Conservation (phyloP, 2,113 vertebrate species). For the Vimba vimba region DNA sequence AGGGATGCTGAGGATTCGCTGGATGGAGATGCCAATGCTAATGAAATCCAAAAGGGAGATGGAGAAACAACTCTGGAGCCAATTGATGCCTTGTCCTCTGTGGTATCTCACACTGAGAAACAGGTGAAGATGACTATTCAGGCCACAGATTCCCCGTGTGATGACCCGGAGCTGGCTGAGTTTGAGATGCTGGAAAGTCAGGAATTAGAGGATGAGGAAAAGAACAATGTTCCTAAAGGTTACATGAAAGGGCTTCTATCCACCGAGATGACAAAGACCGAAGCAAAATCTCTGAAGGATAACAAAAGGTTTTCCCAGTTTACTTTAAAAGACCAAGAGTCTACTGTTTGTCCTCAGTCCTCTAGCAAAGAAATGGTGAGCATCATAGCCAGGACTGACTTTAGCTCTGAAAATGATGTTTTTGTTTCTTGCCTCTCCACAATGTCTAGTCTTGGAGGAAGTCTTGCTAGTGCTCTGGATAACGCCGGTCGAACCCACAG, state of each 20-base stretch:
- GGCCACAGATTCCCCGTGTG: conserved; percentile 75
- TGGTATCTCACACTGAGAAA: conserved; percentile 57
- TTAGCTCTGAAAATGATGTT: conserved; percentile 74
- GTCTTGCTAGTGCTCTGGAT: conserved; percentile 65
- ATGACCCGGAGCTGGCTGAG: conserved; percentile 78
- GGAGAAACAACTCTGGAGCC: conserved; percentile 50
- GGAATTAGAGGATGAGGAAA: conserved; percentile 74
- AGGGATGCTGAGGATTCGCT: conserved; percentile 50
- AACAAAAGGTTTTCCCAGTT: conserved; percentile 47
- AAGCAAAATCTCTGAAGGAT: conserved; percentile 5
- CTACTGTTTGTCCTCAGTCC: conserved; percentile 33
- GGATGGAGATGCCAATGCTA: conserved; percentile 75
- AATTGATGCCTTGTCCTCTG: conserved; percentile 42
- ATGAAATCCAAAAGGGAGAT: conserved; percentile 66
- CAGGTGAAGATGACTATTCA: conserved; percentile 73
- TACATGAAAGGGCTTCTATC: neutral
- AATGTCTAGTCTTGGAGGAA: conserved; percentile 65
- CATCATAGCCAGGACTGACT: conserved; percentile 57
- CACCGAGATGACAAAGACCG: neutral
- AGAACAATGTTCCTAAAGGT: conserved; percentile 66
- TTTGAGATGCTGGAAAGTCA: conserved; percentile 81
- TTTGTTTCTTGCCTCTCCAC: conserved; percentile 74
- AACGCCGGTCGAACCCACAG: conserved; percentile 57
- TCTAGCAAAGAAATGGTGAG: conserved; percentile 52
- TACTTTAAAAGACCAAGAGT: conserved; percentile 34